Percentiles rank a stretch among this genome's conserved stretches.
Evolutionary conservation across 1,140 invertebrate genomes (phyloP).

Genomic region (Diploscapter pachys): DNA sequence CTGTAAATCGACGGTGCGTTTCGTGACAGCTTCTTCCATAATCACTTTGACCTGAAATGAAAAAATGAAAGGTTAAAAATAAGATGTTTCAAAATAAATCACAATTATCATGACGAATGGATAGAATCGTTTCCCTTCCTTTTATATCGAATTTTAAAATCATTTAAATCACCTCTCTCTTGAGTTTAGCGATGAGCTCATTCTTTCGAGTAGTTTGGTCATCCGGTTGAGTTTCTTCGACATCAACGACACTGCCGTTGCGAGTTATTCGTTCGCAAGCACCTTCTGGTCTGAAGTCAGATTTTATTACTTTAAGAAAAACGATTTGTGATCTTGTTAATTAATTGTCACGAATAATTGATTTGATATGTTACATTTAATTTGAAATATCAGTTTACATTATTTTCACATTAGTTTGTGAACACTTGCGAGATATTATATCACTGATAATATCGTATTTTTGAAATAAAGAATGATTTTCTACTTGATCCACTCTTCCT

Average conservation of each 20-base stretch:
- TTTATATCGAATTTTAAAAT: not conserved
- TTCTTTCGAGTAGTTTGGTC: constrained; percentile 9
- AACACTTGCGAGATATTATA: not conserved
- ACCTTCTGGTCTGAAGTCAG: constrained; percentile 13
- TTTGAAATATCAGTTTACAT: too few species aligned
- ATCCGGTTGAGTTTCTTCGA: constrained; percentile 30
- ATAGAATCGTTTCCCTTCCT: not conserved
- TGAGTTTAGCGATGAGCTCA: constrained; percentile 16
- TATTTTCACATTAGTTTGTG: not conserved
- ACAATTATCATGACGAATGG: too few species aligned
- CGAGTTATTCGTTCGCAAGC: constrained; percentile 19
- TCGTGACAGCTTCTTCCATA: constrained; percentile 15
- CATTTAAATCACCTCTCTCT: constrained; percentile 13
- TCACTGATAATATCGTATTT: too few species aligned
- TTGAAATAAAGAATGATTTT: not conserved
- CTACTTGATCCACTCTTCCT: not conserved
- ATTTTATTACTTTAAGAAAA: not conserved
- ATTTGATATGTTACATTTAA: too few species aligned
- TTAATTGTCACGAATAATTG: too few species aligned
- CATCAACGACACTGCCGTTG: constrained; percentile 30
- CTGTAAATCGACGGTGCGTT: not conserved
- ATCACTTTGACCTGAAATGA: constrained; percentile 25
- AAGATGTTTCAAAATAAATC: too few species aligned
- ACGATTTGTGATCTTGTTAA: too few species aligned
- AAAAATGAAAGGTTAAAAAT: too few species aligned